Base-by-base conservation (phyloP, 2,113 vertebrate genomes). In the Phodopus roborovskii region DNA sequence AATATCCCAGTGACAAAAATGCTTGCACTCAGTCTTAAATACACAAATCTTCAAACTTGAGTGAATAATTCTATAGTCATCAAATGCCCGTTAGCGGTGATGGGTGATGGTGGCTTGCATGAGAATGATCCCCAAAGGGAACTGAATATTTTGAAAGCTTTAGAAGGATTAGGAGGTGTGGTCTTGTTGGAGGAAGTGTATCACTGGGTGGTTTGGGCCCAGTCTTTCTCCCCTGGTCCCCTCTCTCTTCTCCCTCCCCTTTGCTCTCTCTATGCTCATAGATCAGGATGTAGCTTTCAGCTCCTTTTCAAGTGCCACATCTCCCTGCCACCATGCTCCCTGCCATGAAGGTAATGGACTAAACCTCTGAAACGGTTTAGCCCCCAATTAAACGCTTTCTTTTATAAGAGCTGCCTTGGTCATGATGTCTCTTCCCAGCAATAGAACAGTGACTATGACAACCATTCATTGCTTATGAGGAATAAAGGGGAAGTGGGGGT, bases 1-100 rank as follows among this genome's bases (percentile, higher is more conserved):
- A 39, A 50, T 42, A 79, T 90, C 60, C 26, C 62, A 92, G 71
- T 70, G 93, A 62, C 19, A 68, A 79, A 96, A 95, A 87, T 84
- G 45, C 53, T 90, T 82, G 64, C 75, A 78, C 82, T 50, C 16
- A 53, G 30, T 75, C 68, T 91, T 83, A 74, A 94, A 33, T 66
- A 75, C 81, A 66, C 64, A 88, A 78, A 26, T 22, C 53, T 92
- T 85, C 84, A 94, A 64, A 93, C 19, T 62, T 53, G 45, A 94
- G 53, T 75, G 60, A 22, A 88, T 62, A 71, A 68, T 39, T 75
- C 33, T 11, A 45, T 39, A 33, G 75, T 83, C 24, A 74, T 91
- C 75, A 91, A 89, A 81, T 28, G 20, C 50, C 81, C 66, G 19
- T 82, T 71, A 77, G 60, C 3, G 88, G 66, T 48, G 50, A 7